phyloP scores from a whole-genome alignment of 2,113 vertebrate genomes.

The Cyrtonyx montezumae region DNA sequence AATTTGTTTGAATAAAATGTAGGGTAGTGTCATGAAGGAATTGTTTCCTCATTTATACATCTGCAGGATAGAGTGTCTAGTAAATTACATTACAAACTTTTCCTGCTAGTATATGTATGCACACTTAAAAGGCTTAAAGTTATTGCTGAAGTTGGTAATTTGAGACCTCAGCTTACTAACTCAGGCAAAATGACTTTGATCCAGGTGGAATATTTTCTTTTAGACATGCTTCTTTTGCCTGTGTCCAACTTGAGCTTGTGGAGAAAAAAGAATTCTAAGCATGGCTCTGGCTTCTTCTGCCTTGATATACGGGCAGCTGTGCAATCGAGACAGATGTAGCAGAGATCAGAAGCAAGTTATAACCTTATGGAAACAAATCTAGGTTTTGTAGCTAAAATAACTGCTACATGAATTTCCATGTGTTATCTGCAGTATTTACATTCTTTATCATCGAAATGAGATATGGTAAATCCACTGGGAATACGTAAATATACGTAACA shows the following conservation, averaged over 20 bases:
- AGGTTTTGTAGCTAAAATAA: background rate
- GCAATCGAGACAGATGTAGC: background rate
- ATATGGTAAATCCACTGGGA: background rate
- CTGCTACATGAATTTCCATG: background rate
- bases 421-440: background rate
- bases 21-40: background rate
- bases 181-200: background rate
- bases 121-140: background rate
- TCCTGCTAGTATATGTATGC: background rate
- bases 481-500: background rate
- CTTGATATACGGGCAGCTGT: background rate
- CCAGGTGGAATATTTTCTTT: background rate
- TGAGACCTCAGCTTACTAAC: background rate
- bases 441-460: background rate
- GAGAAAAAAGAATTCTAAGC: background rate
- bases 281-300: background rate
- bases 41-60: slow-evolving; percentile 14
- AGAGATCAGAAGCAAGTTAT: background rate
- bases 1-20: slow-evolving; percentile 19
- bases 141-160: background rate
- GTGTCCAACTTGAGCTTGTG: background rate
- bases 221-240: background rate
- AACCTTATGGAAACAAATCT: background rate
- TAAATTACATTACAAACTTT: background rate
- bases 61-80: slow-evolving; percentile 4